Percentiles rank a stretch among this genome's conserved stretches.
These are phyloP conservation scores for Drosophila rufa DNA, from an alignment of 1,140 invertebrate genomes.

Conservation along the genomic window DNA sequence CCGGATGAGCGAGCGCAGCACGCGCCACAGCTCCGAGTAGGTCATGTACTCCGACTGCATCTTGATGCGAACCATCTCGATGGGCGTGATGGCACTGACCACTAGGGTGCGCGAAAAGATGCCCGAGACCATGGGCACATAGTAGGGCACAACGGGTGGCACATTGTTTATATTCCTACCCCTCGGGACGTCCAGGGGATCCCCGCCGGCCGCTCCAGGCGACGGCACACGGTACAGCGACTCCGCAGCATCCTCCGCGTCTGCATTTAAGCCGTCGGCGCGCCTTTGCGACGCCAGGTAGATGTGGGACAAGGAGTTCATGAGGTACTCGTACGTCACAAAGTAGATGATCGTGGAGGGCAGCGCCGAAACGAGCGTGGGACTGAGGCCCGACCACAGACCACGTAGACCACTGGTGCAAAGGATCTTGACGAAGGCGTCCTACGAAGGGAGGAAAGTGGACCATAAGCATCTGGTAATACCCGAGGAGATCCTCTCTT, in stretches of 20 bases:
- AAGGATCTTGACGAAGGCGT: slow-evolving; percentile 97
- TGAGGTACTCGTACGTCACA: slow-evolving; percentile 97
- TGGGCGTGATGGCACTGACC: slow-evolving; percentile 94
- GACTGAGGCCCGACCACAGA: slow-evolving; percentile 98
- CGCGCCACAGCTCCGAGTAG: slow-evolving; percentile 89
- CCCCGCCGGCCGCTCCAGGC: background rate
- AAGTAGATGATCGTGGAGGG: slow-evolving; percentile 99
- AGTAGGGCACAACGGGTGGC: slow-evolving; percentile 86
- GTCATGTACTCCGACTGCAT: slow-evolving; percentile 97
- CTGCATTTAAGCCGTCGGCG: background rate
- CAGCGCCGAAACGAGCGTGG: slow-evolving; percentile 97
- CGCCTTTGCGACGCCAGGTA: slow-evolving; percentile 78
- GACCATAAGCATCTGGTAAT: background rate
- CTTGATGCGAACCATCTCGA: slow-evolving; percentile 98
- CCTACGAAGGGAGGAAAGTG: slow-evolving; percentile 87
- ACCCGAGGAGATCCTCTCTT: no score
- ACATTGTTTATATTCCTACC: background rate
- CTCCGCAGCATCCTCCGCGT: background rate
- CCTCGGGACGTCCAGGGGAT: slow-evolving; percentile 10
- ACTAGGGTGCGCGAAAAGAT: slow-evolving; percentile 92
- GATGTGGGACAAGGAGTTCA: slow-evolving; percentile 87
- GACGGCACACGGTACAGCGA: background rate
- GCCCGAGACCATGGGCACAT: slow-evolving; percentile 93
- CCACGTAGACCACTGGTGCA: slow-evolving; percentile 94
- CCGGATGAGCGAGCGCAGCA: slow-evolving; percentile 87